These are phyloP conservation scores for Leptonema lineaticorne DNA, from an alignment of 1,140 invertebrate genomes.

Conservation along the genomic window DNA sequence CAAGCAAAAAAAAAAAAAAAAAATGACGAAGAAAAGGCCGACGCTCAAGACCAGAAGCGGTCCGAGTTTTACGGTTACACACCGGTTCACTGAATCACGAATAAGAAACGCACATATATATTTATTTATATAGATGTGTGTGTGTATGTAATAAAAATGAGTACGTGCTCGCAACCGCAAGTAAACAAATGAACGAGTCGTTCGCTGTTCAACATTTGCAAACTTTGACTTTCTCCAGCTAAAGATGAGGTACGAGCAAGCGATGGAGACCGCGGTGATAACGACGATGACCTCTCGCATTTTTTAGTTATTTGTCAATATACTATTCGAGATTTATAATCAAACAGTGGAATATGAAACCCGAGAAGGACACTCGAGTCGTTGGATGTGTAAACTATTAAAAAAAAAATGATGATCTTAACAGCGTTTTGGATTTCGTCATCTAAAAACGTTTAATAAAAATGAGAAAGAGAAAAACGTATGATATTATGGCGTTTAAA, in stretches of 20 bases:
- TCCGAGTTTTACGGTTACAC: slow-evolving; percentile 29
- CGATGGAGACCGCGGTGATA: not conserved
- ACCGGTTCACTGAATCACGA: slow-evolving; percentile 26
- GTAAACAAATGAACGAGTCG: not conserved
- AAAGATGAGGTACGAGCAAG: no score
- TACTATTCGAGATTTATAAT: no score
- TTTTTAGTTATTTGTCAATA: no score
- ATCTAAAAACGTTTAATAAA: no score
- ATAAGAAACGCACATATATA: slow-evolving; percentile 12
- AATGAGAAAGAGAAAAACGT: no score
- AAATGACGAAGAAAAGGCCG: slow-evolving; percentile 1
- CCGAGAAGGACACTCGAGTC: no score
- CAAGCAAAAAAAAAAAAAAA: not conserved
- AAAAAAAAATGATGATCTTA: no score
- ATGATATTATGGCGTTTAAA: no score
- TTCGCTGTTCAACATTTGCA: slow-evolving; percentile 5
- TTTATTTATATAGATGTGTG: not conserved
- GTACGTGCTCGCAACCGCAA: not conserved
- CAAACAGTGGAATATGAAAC: no score
- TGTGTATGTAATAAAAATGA: not conserved
- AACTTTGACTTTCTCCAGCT: slow-evolving; percentile 32
- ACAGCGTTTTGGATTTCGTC: no score
- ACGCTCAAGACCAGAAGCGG: slow-evolving; percentile 28
- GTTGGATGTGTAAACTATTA: no score
- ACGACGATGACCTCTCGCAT: slow-evolving; percentile 14